phyloP scores from a whole-genome alignment of 2,113 vertebrate species.

The Lutjanus erythropterus region DNA sequence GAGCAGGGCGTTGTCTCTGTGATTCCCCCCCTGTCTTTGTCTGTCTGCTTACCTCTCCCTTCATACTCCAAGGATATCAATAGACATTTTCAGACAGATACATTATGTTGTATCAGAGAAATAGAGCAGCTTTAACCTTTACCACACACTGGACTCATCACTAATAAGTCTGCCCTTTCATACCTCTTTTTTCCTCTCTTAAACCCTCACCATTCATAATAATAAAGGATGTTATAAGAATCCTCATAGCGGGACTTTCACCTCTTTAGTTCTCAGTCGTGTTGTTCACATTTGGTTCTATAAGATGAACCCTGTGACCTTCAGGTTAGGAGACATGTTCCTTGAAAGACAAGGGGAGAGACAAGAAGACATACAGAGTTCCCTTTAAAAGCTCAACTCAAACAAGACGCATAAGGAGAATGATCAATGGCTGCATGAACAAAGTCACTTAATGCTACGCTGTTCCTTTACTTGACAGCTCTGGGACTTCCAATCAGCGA shows the following conservation, averaged over 20 bases:
- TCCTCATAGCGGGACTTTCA: neutral
- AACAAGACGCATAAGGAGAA: neutral
- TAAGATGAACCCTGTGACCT: neutral
- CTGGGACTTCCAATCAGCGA: neutral
- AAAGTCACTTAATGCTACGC: constrained; percentile 20
- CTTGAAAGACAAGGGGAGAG: neutral
- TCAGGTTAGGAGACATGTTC: neutral
- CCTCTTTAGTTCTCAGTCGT: neutral
- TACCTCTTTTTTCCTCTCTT: constrained; percentile 1
- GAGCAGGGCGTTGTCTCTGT: constrained; percentile 27
- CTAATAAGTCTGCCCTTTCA: constrained; percentile 40
- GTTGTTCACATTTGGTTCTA: constrained; percentile 13
- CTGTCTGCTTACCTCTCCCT: constrained; percentile 29
- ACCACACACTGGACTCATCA: constrained; percentile 35
- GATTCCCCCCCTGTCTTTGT: constrained; percentile 19
- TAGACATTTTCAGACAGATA: constrained; percentile 52
- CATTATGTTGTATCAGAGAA: constrained; percentile 29
- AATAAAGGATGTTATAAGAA: neutral
- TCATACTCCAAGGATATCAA: constrained; percentile 28
- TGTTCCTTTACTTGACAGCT: constrained; percentile 9
- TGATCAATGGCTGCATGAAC: constrained; percentile 23
- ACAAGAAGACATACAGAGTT: neutral
- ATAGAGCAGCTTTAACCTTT: constrained; percentile 70
- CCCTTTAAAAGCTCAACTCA: neutral
- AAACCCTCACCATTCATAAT: neutral